Conservation (phyloP, 2,888 invertebrate species). For the Aspidiotus rigidus region DNA sequence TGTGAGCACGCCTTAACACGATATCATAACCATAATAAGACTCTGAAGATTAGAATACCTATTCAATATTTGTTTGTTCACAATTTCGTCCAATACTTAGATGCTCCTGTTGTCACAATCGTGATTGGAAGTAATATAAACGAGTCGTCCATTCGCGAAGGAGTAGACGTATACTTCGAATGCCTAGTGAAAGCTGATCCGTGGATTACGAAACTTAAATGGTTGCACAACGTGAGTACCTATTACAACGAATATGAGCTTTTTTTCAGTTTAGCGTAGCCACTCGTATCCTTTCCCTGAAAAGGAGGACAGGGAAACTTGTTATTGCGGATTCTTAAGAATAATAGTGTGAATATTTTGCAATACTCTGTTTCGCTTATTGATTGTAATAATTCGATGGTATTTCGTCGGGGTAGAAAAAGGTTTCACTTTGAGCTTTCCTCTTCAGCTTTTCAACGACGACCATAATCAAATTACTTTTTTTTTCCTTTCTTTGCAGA, state of each 20-base stretch:
- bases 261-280: no score
- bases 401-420: no score
- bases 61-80: no score
- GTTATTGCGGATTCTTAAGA: no score
- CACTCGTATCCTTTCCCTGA: no score
- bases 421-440: background rate
- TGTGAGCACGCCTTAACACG: slow-evolving; percentile 5
- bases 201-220: slow-evolving; percentile 42
- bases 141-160: slow-evolving; percentile 44
- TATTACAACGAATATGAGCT: no score
- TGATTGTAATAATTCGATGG: no score
- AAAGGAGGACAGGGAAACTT: no score
- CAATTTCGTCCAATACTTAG: slow-evolving; percentile 37
- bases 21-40: no score
- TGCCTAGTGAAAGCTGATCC: slow-evolving; percentile 44
- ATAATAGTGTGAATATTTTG: no score
- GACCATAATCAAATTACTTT: background rate
- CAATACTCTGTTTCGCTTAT: no score
- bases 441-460: background rate
- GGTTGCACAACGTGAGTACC: slow-evolving; percentile 43
- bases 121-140: slow-evolving; percentile 44
- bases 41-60: no score
- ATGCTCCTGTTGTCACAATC: slow-evolving; percentile 43
- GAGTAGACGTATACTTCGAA: slow-evolving; percentile 45
- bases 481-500: slow-evolving; percentile 33